phyloP scores from a whole-genome alignment of 2,888 invertebrate genomes.

The Lasioglossum figueresi region DNA sequence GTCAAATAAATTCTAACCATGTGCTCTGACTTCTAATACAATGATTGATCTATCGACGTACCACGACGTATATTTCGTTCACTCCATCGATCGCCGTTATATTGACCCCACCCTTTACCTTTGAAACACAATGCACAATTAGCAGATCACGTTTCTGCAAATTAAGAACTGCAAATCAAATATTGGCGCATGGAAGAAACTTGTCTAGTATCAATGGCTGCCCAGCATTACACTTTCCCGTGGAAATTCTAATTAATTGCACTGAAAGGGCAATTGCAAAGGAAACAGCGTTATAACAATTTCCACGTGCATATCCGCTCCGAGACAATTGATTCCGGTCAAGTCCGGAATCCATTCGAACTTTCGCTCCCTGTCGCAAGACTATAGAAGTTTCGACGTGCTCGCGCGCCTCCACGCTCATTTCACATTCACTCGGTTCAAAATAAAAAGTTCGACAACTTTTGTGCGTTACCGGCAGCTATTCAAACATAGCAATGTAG shows the following conservation, averaged over 20 bases:
- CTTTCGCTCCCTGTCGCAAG: conserved; percentile 20
- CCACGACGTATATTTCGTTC: background rate
- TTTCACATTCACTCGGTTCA: conserved; percentile 21
- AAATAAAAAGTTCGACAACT: conserved; percentile 16
- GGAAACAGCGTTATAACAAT: background rate
- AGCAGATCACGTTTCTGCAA: background rate
- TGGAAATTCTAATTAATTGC: background rate
- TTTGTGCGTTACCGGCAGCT: conserved; percentile 7
- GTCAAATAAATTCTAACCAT: background rate
- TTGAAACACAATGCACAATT: background rate
- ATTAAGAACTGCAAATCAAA: background rate
- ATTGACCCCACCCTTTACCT: background rate
- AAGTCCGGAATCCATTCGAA: conserved; percentile 17
- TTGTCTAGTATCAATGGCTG: background rate
- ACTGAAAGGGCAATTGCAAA: background rate
- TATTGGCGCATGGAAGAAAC: background rate
- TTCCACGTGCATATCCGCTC: background rate
- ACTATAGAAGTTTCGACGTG: conserved; percentile 12
- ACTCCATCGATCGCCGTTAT: background rate
- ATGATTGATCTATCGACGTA: background rate
- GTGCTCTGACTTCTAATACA: background rate
- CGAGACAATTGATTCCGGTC: conserved; percentile 9
- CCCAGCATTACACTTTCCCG: no score
- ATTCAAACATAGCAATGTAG: conserved; percentile 20
- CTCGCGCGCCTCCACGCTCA: conserved; percentile 13